phyloP scores from a whole-genome alignment of 2,888 invertebrate genomes.

The Lasioglossum villosulum region DNA sequence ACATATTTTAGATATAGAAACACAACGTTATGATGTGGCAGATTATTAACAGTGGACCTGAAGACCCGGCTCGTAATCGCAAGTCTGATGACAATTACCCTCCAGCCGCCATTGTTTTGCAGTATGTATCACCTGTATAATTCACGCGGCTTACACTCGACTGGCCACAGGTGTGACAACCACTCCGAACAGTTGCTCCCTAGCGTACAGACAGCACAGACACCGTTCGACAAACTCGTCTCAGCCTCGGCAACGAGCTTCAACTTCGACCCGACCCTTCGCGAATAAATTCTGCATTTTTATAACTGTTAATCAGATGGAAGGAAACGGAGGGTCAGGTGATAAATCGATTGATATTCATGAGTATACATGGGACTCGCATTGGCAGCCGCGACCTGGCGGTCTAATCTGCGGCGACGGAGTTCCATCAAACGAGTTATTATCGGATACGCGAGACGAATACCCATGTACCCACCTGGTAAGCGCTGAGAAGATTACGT shows the following conservation, averaged over 20 bases:
- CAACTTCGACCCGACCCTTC: background rate
- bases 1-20: no score
- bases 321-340: background rate
- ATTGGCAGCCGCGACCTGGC: background rate
- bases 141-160: background rate
- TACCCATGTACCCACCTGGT: conserved; percentile 60
- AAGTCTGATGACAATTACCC: conserved; percentile 1
- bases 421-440: conserved; percentile 60
- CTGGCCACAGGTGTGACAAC: background rate
- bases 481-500: conserved; percentile 69
- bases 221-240: background rate
- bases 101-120: background rate
- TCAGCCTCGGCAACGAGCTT: background rate
- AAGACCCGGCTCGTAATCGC: background rate
- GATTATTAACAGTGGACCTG: background rate
- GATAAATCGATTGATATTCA: conserved; percentile 10
- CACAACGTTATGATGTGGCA: no score
- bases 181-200: background rate
- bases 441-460: conserved; percentile 56
- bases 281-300: conserved; percentile 4
- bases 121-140: background rate
- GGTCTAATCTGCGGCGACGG: conserved; percentile 26
- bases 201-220: background rate
- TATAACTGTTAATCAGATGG: conserved; percentile 5
- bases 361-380: conserved; percentile 2